phyloP scores from a whole-genome alignment of 2,113 vertebrate genomes.

The Pagrus major region DNA sequence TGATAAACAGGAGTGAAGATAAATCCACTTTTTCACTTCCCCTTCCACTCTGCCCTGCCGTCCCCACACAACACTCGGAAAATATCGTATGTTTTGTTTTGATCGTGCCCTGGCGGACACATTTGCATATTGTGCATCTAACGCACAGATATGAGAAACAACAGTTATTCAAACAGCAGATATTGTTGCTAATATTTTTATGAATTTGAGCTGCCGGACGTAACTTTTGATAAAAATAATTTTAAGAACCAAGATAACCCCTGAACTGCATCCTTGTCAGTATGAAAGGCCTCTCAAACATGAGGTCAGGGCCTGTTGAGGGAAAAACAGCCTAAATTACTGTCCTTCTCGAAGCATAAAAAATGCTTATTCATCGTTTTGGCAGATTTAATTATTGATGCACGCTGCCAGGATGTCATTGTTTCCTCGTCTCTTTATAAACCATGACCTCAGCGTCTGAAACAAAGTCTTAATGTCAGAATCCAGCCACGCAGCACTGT shows the following conservation, averaged over 20 bases:
- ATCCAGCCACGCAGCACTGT: not conserved
- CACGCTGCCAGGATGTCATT: not conserved
- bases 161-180: not conserved
- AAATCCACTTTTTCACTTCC: no score
- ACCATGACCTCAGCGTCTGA: slow-evolving; percentile 26
- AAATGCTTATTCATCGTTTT: not conserved
- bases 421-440: slow-evolving; percentile 10
- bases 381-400: not conserved
- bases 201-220: not conserved
- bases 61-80: no score
- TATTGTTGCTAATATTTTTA: not conserved
- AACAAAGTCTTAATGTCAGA: slow-evolving; percentile 9
- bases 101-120: no score
- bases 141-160: no score
- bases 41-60: no score
- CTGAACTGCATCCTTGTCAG: not conserved
- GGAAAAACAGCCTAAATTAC: not conserved
- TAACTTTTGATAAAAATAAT: no score
- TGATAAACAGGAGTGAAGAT: no score
- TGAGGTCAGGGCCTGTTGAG: not conserved
- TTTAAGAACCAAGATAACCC: not conserved
- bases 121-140: no score
- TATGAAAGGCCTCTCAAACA: not conserved
- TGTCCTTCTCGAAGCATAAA: not conserved
- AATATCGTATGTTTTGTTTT: no score